Conservation (phyloP, 2,113 vertebrate genomes). For the Panurus biarmicus region DNA sequence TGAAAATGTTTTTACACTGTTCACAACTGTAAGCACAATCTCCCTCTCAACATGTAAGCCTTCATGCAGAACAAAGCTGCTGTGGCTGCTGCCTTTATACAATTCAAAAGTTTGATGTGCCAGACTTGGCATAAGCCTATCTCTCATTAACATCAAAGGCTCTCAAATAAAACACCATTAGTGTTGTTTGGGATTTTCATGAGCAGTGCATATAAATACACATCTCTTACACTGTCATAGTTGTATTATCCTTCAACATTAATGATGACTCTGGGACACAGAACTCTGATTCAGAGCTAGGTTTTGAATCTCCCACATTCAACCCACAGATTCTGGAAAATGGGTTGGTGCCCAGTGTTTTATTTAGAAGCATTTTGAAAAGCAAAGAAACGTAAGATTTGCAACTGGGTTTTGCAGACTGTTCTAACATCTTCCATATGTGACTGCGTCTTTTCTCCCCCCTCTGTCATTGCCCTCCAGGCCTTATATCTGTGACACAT, state of each 20-base stretch:
- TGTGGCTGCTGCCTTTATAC: slow-evolving; percentile 36
- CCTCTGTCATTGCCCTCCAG: not conserved
- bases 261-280: not conserved
- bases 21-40: slow-evolving; percentile 36
- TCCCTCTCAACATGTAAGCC: slow-evolving; percentile 14
- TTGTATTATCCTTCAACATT: not conserved
- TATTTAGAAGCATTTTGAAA: not conserved
- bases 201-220: slow-evolving; percentile 42
- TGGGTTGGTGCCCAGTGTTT: not conserved
- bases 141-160: slow-evolving; percentile 55
- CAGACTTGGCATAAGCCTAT: slow-evolving; percentile 45
- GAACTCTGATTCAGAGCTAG: not conserved
- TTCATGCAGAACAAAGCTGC: slow-evolving; percentile 55
- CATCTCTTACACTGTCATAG: not conserved
- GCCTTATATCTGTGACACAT: not conserved
- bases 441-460: not conserved
- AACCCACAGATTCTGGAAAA: not conserved
- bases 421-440: not conserved
- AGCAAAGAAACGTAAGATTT: not conserved
- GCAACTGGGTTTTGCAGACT: not conserved
- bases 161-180: slow-evolving; percentile 40
- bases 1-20: slow-evolving; percentile 44
- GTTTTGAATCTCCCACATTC: not conserved
- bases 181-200: slow-evolving; percentile 38
- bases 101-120: slow-evolving; percentile 21